Evolutionary conservation across 2,888 invertebrate genomes (phyloP), one percentile per base, ranked within the genome.

Genomic region (Cataglyphis altisquamis): DNA sequence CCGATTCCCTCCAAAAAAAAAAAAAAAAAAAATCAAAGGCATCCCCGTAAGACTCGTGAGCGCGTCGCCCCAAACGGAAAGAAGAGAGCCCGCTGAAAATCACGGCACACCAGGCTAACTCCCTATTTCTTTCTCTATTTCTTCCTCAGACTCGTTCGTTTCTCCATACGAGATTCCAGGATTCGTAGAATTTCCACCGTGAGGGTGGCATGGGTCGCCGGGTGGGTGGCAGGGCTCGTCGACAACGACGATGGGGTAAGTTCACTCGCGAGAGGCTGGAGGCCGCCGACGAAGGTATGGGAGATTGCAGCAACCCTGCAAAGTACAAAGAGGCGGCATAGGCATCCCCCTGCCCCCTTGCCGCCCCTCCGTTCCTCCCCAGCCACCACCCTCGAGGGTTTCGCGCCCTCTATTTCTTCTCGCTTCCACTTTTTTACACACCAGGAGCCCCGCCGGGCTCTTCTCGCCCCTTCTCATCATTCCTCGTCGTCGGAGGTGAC

Each of bases 261-360:
- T 84, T 86, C 82, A 48, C 85, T 84, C 86, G 89, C 84, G 88
- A 83, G 88, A 83, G 83, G 84, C 66, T 82, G 68, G 87, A 89
- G 82, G 82, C 84, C 86, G 82, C 82, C 80, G 82, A 74, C 75
- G 86, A 86, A 86, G 90, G 90, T 87, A 88, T 87, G 90, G 89
- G 88, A 88, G 88, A 87, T 90, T 91, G 87, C 89, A 87, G 90
- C 91, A 84, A 84, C 91, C 86, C 88, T 88, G 85, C 84, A 87
- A 91, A 92, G 91, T 92, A 92, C 92, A 92, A 93, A 92, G 91
- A 91, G 90, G 88, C 87, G 90, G 85, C 90, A 91, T 87, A 89
- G 90, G 88, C 88, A 87, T 78, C 91, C 87, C 87, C 85, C 87
- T 81, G 85, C 84, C 85, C 85, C 62, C 25, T 29, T 15, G 18